These are phyloP conservation scores for Crossoptilon crossoptilon DNA, from an alignment of 2,797 vertebrate genomes.

Conservation along the genomic window DNA sequence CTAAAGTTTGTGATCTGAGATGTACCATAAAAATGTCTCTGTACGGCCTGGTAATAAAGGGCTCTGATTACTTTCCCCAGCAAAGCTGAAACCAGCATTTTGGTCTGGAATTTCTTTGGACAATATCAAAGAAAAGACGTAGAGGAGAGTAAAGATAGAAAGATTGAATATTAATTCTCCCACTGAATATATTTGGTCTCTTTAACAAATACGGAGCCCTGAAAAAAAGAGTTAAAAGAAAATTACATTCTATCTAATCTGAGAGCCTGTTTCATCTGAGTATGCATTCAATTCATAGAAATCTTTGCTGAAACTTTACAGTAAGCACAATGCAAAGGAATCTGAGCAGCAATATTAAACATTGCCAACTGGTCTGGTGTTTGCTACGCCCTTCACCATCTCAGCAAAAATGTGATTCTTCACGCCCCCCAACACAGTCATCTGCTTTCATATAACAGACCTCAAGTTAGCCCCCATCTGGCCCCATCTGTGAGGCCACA, in stretches of 20 bases:
- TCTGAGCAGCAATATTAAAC: not conserved
- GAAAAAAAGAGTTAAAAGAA: not conserved
- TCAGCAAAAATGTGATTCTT: not conserved
- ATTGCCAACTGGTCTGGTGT: not conserved
- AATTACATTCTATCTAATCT: not conserved
- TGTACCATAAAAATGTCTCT: not conserved
- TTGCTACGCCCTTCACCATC: not conserved
- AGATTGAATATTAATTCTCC: not conserved
- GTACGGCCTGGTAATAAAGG: not conserved
- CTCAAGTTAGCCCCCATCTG: not conserved
- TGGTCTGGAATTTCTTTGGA: not conserved
- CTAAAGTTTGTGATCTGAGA: not conserved
- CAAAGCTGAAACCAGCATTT: not conserved
- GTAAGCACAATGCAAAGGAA: not conserved
- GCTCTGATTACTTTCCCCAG: not conserved
- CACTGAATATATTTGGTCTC: not conserved
- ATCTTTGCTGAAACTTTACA: not conserved
- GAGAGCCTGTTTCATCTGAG: not conserved
- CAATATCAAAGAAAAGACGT: not conserved
- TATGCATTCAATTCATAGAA: not conserved
- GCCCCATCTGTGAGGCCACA: not conserved
- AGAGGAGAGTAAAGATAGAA: not conserved
- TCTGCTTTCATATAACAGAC: not conserved
- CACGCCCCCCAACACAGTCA: not conserved
- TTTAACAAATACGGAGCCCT: not conserved